These are phyloP conservation scores for Diarsia rubi DNA, from an alignment of 2,888 invertebrate genomes.

Conservation along the genomic window DNA sequence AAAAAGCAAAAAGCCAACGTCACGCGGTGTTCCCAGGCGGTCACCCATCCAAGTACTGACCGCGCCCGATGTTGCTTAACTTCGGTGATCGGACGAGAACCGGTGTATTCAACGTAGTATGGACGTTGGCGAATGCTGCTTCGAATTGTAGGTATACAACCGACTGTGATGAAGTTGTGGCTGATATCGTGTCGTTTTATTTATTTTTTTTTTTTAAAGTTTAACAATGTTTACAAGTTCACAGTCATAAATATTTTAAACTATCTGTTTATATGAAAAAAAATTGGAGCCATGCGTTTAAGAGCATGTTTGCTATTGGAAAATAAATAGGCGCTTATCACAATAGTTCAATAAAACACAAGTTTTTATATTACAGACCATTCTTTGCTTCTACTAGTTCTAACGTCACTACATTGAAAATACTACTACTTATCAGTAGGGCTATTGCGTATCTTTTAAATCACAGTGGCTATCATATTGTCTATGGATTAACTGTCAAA, in stretches of 20 bases:
- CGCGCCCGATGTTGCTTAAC: conserved; percentile 82
- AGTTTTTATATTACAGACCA: background rate
- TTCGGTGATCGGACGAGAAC: conserved; percentile 67
- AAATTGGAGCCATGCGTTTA: conserved; percentile 23
- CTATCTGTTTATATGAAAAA: background rate
- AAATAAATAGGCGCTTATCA: conserved; percentile 39
- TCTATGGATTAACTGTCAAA: too few species aligned
- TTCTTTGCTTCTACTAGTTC: background rate
- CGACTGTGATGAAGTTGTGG: too few species aligned
- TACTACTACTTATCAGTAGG: too few species aligned
- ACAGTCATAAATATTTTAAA: too few species aligned
- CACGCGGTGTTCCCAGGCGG: conserved; percentile 86
- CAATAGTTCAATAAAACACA: background rate
- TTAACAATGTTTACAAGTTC: too few species aligned
- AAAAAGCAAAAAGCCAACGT: conserved; percentile 71
- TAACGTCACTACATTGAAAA: background rate
- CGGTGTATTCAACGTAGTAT: conserved; percentile 81
- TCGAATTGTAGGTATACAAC: background rate
- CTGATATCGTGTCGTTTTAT: too few species aligned
- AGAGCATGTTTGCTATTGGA: conserved; percentile 31
- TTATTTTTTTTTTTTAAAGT: too few species aligned
- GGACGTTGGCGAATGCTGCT: background rate
- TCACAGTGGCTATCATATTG: too few species aligned
- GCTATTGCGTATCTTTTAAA: too few species aligned
- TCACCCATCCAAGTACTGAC: conserved; percentile 89